phyloP scores from a whole-genome alignment of 2,113 vertebrate genomes.

The Lynx canadensis region DNA sequence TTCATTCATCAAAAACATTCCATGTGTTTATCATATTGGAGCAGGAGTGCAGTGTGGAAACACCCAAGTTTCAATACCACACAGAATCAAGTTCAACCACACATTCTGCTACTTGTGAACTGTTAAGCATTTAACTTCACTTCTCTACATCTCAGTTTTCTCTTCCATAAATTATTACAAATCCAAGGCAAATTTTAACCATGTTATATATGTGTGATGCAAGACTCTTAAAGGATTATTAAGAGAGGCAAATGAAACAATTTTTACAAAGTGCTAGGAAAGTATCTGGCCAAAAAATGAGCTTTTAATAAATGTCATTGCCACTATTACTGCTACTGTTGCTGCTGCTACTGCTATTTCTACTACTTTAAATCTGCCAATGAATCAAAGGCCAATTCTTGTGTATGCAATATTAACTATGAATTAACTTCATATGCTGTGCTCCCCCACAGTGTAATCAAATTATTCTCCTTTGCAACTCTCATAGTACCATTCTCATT shows the following conservation, averaged over 20 bases:
- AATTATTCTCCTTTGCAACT: neutral
- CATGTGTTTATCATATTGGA: neutral
- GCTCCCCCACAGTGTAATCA: neutral
- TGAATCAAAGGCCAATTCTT: neutral
- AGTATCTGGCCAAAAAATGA: neutral
- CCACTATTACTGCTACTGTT: neutral
- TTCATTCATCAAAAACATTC: neutral
- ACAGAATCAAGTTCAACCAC: neutral
- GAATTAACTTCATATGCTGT: neutral
- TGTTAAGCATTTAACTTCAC: neutral
- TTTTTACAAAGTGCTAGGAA: neutral
- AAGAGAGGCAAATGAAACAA: neutral
- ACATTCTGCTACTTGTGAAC: neutral
- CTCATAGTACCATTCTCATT: neutral
- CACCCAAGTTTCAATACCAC: neutral
- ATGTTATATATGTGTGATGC: neutral
- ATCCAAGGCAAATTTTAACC: neutral
- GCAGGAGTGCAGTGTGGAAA: fast-evolving
- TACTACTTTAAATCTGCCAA: neutral
- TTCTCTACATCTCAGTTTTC: neutral
- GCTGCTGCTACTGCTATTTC: neutral
- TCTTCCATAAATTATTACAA: neutral
- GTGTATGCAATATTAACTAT: neutral
- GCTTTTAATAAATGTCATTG: neutral
- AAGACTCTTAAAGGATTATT: neutral